These are phyloP conservation scores for Speoplatyrhinus poulsoni DNA, from an alignment of 2,113 vertebrate species.

Conservation along the genomic window DNA sequence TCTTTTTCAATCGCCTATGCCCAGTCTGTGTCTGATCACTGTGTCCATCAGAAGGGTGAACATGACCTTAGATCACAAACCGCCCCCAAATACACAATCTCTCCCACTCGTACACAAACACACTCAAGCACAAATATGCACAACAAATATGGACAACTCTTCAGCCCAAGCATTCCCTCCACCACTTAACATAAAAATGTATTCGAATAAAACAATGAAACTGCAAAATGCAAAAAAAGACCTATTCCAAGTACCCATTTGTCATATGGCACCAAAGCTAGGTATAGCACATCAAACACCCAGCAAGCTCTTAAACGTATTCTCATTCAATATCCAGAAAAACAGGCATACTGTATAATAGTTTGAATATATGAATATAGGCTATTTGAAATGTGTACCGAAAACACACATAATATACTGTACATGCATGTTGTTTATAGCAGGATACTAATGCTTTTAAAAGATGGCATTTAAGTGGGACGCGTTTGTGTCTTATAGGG, in stretches of 20 bases:
- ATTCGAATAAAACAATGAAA: slow-evolving; percentile 50
- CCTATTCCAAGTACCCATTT: slow-evolving; percentile 91
- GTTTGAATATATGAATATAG: slow-evolving; percentile 13
- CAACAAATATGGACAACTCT: slow-evolving; percentile 43
- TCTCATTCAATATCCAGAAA: slow-evolving; percentile 49
- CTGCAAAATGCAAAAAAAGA: slow-evolving; percentile 71
- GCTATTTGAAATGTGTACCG: slow-evolving; percentile 25
- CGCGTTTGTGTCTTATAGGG: slow-evolving; percentile 16
- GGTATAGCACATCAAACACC: slow-evolving; percentile 63
- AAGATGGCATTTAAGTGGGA: background rate
- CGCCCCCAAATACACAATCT: slow-evolving; percentile 18
- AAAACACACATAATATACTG: slow-evolving; percentile 9
- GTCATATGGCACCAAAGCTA: slow-evolving; percentile 82
- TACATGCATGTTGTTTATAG: slow-evolving; percentile 9
- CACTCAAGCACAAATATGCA: slow-evolving; percentile 84
- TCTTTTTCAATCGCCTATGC: background rate
- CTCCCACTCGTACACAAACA: slow-evolving; percentile 30
- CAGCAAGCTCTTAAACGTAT: slow-evolving; percentile 25
- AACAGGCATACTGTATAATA: slow-evolving; percentile 24
- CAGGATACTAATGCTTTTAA: slow-evolving; percentile 9
- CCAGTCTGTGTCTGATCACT: slow-evolving; percentile 15
- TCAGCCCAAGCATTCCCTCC: background rate
- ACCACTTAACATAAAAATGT: slow-evolving; percentile 17
- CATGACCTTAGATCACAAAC: slow-evolving; percentile 59
- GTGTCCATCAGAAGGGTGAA: slow-evolving; percentile 30